These are phyloP conservation scores for Clarias batrachus DNA, from an alignment of 2,113 vertebrate species.

Conservation along the genomic window DNA sequence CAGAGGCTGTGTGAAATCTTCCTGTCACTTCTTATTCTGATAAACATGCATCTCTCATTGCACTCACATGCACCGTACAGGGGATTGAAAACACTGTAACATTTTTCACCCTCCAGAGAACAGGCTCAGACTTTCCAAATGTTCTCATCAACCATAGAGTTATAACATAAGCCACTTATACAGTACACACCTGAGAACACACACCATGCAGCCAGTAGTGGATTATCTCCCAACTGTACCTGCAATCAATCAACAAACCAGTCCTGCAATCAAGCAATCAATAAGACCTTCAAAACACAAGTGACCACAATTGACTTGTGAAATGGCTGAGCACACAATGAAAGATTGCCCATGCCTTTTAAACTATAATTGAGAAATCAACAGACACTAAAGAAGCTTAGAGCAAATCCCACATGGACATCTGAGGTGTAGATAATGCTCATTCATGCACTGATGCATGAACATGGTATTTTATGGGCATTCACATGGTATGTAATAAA, in stretches of 20 bases:
- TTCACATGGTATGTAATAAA: background rate
- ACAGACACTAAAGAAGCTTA: background rate
- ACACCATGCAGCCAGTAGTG: background rate
- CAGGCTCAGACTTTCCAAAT: slow-evolving; percentile 6
- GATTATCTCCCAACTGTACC: background rate
- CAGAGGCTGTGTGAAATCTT: slow-evolving; percentile 31
- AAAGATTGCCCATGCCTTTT: background rate
- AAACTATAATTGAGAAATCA: slow-evolving; percentile 13
- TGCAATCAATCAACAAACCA: slow-evolving; percentile 54
- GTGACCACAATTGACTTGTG: slow-evolving; percentile 23
- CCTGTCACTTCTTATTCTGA: slow-evolving; percentile 49
- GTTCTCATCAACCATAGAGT: slow-evolving; percentile 6
- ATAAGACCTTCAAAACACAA: slow-evolving; percentile 54
- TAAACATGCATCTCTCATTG: slow-evolving; percentile 47
- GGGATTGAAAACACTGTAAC: slow-evolving; percentile 15
- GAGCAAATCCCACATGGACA: background rate
- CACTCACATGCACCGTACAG: slow-evolving; percentile 11
- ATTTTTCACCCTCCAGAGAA: slow-evolving; percentile 4
- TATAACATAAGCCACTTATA: background rate
- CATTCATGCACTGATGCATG: background rate
- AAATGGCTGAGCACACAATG: slow-evolving; percentile 24
- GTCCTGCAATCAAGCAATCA: slow-evolving; percentile 53
- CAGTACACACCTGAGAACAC: background rate
- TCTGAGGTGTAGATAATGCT: background rate
- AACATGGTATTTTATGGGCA: background rate